Conservation (phyloP, 2,888 invertebrate species). For the Teleiodes luculella region DNA sequence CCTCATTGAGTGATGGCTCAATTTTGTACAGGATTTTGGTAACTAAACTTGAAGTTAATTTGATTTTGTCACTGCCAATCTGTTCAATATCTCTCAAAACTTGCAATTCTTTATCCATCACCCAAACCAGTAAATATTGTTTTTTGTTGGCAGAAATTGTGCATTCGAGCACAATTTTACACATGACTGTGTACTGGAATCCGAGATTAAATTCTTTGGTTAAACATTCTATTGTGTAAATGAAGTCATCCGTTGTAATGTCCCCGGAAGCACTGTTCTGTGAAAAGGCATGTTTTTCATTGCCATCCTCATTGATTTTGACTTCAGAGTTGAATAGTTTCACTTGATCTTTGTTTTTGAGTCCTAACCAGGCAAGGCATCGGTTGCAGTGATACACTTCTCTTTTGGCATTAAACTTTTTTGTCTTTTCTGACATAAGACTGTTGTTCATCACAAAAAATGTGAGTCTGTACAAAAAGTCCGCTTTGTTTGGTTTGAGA, state of each 20-base stretch:
- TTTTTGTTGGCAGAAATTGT: conserved; percentile 55
- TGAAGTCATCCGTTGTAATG: conserved; percentile 69
- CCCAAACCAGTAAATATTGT: conserved; percentile 79
- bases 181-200: conserved; percentile 69
- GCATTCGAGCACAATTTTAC: conserved; percentile 77
- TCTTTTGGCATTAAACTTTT: conserved; percentile 64
- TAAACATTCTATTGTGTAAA: conserved; percentile 69
- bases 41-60: conserved; percentile 64
- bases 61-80: conserved; percentile 46
- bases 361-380: conserved; percentile 79
- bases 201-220: conserved; percentile 71
- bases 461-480: conserved; percentile 79
- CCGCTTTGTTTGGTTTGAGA: conserved; percentile 68
- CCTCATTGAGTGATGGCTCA: conserved; percentile 57
- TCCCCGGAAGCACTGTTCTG: conserved; percentile 41
- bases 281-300: conserved; percentile 43
- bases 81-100: conserved; percentile 55
- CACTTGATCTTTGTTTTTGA: conserved; percentile 60
- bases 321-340: conserved; percentile 80
- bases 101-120: conserved; percentile 80
- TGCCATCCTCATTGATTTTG: conserved; percentile 48
- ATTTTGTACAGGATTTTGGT: conserved; percentile 79
- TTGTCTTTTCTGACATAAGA: conserved; percentile 58
- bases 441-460: conserved; percentile 71
- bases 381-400: conserved; percentile 75